Evolutionary conservation across 2,113 vertebrate genomes (phyloP), one percentile per base, ranked within the genome.

Genomic region (Mormoops blainvillei): DNA sequence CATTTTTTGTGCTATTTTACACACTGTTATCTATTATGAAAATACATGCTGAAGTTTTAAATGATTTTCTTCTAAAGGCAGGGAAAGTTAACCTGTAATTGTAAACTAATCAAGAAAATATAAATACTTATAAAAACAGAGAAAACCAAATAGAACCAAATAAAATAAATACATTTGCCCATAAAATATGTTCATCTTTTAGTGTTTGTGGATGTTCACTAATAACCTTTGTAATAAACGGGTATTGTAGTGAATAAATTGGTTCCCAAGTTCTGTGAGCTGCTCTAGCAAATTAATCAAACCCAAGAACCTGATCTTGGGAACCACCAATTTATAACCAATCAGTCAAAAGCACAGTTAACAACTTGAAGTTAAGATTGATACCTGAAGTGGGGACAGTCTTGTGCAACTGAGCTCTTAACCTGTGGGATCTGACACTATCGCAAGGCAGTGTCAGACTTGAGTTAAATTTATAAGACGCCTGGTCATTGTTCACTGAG

Each of bases 141-240:
- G 26, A 88, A 89, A 87, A 56, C 7, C 50, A 74, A 38, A 48
- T 65, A 74, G 45, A 90, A 91, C 5, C 4, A 91, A 96, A 94
- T 87, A 93, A 80, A 94, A 61, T 73, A 88, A 94, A 87, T 87
- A 92, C 16, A 96, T 8, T 87, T 56, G 16, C 33, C 38, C 13
- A 9, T 3, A 70, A 36, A 88, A 58, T 33, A 92, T 38, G 8
- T 7, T 93, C 1, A n/a, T 24, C 87, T 84, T 91, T 58, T 41
- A 91, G 24, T 91, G 52, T 48, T 80, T 67, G n/a, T 26, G 8
- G 83, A 83, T 50, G 9, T 50, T 84, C 20, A 10, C 19, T 36
- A 67, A 67, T n/a, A 65, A 48, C 12, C 7, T 84, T 78, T 48
- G 28, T 36, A n/a, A 67, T 63, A 82, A 82, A 63, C 38, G 31